Percentiles rank a stretch among this genome's conserved stretches.
Evolutionary conservation across 2,797 vertebrate species (phyloP).

Genomic region (Hydrocynus forskahlii): DNA sequence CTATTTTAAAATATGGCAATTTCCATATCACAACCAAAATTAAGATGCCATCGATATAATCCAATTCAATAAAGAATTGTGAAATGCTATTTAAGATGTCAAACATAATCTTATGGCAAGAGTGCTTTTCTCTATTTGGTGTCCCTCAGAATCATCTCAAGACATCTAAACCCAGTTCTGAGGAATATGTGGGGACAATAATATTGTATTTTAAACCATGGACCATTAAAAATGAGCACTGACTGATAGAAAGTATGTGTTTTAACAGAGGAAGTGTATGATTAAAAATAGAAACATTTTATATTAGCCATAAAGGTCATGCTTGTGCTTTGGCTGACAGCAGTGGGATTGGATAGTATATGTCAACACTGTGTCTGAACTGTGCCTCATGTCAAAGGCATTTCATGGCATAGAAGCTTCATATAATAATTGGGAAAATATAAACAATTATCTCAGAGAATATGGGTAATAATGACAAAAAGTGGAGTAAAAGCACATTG

Average conservation of each 20-base stretch:
- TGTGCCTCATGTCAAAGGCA: not conserved
- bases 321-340: constrained; percentile 1
- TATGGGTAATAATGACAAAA: not conserved
- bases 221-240: constrained; percentile 42
- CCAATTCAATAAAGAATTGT: too few species aligned
- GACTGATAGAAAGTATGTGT: constrained; percentile 12
- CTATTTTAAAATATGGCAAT: too few species aligned
- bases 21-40: too few species aligned
- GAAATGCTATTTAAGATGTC: too few species aligned
- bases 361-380: not conserved
- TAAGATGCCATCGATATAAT: too few species aligned
- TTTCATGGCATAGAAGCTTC: too few species aligned
- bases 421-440: too few species aligned
- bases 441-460: not conserved
- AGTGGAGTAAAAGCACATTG: too few species aligned
- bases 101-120: too few species aligned
- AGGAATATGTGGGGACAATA: constrained; percentile 30
- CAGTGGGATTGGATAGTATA: not conserved
- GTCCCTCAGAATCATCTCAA: not conserved
- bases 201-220: constrained; percentile 45
- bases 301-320: not conserved
- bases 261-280: constrained; percentile 22
- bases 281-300: constrained; percentile 8
- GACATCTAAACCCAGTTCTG: not conserved
- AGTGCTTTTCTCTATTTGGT: not conserved